phyloP scores from a whole-genome alignment of 2,797 vertebrate genomes.

The Borostomias antarcticus region DNA sequence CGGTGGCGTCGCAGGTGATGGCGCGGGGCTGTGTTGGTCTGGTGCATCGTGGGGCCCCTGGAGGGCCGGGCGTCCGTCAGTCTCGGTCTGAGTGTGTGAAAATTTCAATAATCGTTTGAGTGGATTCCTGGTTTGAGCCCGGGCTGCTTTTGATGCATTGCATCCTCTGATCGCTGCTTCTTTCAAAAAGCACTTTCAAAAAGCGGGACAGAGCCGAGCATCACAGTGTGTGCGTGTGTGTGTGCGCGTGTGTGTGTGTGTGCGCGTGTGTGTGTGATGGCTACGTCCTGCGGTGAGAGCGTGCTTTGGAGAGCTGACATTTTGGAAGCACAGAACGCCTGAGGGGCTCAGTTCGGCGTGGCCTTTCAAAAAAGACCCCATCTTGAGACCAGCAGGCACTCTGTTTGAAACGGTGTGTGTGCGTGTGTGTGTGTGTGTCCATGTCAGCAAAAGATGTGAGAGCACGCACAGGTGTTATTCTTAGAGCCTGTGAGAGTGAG shows the following conservation, averaged over 20 bases:
- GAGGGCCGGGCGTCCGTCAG: no score
- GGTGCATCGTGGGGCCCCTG: no score
- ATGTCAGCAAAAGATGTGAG: background rate
- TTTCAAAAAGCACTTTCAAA: slow-evolving; percentile 66
- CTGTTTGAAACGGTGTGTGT: slow-evolving; percentile 27
- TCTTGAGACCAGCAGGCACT: slow-evolving; percentile 34
- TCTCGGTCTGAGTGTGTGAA: no score
- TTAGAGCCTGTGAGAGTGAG: background rate
- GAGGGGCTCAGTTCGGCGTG: slow-evolving; percentile 49
- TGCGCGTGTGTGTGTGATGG: background rate
- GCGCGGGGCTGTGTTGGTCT: no score
- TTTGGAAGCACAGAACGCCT: slow-evolving; percentile 61
- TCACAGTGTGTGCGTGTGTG: slow-evolving; percentile 38
- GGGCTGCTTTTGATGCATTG: slow-evolving; percentile 66
- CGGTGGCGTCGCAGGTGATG: no score
- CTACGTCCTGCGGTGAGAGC: slow-evolving; percentile 43
- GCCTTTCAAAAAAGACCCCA: slow-evolving; percentile 55
- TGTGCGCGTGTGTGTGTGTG: slow-evolving; percentile 15
- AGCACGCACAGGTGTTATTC: background rate
- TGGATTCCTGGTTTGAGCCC: no score
- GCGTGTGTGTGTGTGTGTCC: slow-evolving; percentile 9
- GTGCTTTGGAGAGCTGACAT: slow-evolving; percentile 62
- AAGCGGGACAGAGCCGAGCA: slow-evolving; percentile 46
- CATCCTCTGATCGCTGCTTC: slow-evolving; percentile 65
- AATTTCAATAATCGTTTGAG: no score